Conservation (phyloP, 1,140 invertebrate species). For the Drosophila mojavensis region DNA sequence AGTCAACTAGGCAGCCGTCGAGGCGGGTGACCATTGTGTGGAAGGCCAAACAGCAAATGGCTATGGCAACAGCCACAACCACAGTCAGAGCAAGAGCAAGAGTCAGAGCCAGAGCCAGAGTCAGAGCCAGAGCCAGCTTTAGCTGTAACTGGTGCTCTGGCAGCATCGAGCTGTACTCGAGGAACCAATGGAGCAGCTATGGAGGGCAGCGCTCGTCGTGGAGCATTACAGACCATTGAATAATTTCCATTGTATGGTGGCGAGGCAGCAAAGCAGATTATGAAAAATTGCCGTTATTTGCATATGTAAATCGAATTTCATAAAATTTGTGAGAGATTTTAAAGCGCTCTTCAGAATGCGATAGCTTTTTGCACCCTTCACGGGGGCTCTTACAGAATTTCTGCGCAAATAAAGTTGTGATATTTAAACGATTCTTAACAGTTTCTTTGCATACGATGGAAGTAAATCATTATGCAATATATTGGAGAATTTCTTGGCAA, state of each 20-base stretch:
- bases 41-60: slow-evolving; percentile 48
- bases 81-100: background rate
- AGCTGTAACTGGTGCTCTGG: background rate
- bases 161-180: slow-evolving; percentile 64
- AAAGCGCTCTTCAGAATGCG: slow-evolving; percentile 45
- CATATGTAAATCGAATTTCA: slow-evolving; percentile 84
- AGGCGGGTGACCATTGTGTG: slow-evolving; percentile 72
- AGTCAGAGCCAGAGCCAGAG: too few species aligned
- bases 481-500: background rate
- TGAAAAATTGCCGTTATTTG: slow-evolving; percentile 84
- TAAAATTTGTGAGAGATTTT: slow-evolving; percentile 81
- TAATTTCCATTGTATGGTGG: slow-evolving; percentile 80
- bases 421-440: slow-evolving; percentile 22
- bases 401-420: background rate
- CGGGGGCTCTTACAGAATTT: slow-evolving; percentile 1
- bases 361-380: slow-evolving; percentile 20
- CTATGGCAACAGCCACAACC: slow-evolving; percentile 21
- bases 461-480: background rate
- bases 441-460: slow-evolving; percentile 2
- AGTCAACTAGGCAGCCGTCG: slow-evolving; percentile 78
- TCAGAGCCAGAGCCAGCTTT: too few species aligned
- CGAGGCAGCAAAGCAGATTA: slow-evolving; percentile 75
- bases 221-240: slow-evolving; percentile 83
- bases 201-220: slow-evolving; percentile 51
- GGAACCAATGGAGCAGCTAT: slow-evolving; percentile 71